A percentile compares a stretch with the other conserved stretches of the same genome.
These are phyloP conservation scores for Acanthosoma haemorrhoidale DNA, from an alignment of 2,888 invertebrate species.

Conservation along the genomic window DNA sequence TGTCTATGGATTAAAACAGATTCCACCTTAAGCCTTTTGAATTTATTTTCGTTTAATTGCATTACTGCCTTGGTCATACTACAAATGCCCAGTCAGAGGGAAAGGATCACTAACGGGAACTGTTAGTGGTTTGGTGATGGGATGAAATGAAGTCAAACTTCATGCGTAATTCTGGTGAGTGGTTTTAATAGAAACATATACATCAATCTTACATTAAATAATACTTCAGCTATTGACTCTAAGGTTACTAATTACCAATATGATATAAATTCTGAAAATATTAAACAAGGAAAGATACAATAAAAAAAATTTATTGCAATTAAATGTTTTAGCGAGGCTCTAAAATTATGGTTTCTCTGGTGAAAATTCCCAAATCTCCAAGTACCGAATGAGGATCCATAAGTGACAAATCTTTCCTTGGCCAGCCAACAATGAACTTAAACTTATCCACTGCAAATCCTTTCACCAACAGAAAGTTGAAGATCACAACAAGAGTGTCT, in stretches of 20 bases:
- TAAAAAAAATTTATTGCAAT: conserved; percentile 7
- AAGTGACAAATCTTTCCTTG: conserved; percentile 85
- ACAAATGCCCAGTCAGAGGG: no score
- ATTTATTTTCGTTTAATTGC: no score
- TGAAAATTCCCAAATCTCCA: conserved; percentile 76
- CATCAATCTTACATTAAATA: no score
- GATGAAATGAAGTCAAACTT: no score
- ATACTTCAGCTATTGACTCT: no score
- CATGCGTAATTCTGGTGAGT: no score
- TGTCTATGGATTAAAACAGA: no score
- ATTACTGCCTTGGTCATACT: no score
- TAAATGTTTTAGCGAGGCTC: conserved; percentile 82
- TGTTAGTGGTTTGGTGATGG: no score
- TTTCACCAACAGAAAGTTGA: conserved; percentile 82
- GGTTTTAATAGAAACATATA: no score
- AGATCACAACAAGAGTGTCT: conserved; percentile 56
- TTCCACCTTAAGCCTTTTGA: no score
- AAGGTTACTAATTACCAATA: background rate
- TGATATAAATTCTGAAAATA: background rate
- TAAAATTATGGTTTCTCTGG: conserved; percentile 90
- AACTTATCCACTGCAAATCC: conserved; percentile 82
- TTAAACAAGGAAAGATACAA: background rate
- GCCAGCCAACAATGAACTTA: conserved; percentile 90
- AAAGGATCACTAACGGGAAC: no score
- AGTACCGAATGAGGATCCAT: conserved; percentile 71